Percentiles rank a stretch among this genome's conserved stretches.
phyloP scores from a whole-genome alignment of 2,888 invertebrate species.

The Tenthredo livida region DNA sequence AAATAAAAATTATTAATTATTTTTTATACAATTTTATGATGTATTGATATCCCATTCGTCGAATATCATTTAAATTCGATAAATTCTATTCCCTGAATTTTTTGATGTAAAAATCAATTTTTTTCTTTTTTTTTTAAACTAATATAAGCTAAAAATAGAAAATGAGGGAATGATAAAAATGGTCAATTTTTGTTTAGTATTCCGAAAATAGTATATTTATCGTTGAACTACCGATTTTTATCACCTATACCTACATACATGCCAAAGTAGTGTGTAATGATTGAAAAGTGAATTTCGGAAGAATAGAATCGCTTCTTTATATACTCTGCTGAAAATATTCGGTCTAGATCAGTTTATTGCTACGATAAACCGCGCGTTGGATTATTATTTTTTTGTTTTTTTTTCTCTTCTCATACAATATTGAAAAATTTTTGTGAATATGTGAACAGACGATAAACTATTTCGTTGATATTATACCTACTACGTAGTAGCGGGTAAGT shows the following conservation, averaged over 20 bases:
- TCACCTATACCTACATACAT: neutral
- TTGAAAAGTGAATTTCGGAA: neutral
- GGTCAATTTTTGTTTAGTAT: neutral
- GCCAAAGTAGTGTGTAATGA: neutral
- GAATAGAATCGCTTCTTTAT: neutral
- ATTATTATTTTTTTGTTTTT: neutral
- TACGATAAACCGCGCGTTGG: neutral
- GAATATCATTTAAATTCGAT: no score
- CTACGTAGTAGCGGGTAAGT: no score
- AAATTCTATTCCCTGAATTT: no score
- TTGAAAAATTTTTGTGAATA: neutral
- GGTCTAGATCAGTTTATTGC: neutral
- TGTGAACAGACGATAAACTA: neutral
- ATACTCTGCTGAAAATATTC: neutral
- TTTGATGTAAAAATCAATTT: no score
- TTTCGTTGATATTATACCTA: no score
- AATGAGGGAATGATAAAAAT: neutral
- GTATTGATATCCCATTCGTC: no score
- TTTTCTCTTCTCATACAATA: neutral
- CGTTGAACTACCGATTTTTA: neutral
- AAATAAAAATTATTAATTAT: neutral
- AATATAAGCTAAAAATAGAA: neutral
- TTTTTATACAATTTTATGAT: neutral
- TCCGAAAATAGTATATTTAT: no score
- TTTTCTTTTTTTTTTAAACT: neutral